Conservation (phyloP, 2,888 invertebrate species). For the Sialis lutaria region DNA sequence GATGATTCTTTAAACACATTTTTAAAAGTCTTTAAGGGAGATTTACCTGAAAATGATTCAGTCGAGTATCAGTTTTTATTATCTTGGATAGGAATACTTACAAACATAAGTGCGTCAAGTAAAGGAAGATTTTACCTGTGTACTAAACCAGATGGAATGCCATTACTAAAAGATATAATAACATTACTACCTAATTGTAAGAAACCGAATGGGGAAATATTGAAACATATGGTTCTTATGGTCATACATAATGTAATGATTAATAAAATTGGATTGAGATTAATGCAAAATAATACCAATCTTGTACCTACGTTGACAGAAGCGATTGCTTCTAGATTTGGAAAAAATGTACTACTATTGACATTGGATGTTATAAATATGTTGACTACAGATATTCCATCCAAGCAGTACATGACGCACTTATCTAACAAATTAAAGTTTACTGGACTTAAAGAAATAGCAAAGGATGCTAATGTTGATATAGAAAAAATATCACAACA, state of each 20-base stretch:
- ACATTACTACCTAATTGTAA: conserved; percentile 17
- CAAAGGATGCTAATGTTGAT: too few species aligned
- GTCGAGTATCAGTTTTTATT: conserved; percentile 23
- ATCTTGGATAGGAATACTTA: conserved; percentile 21
- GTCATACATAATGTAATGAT: conserved; percentile 24
- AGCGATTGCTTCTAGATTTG: too few species aligned
- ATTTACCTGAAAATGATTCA: background rate
- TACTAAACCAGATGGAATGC: conserved; percentile 18
- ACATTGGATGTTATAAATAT: too few species aligned
- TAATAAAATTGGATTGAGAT: conserved; percentile 19
- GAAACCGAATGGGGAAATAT: conserved; percentile 16
- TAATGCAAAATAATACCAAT: background rate
- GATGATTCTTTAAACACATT: conserved; percentile 3
- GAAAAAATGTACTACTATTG: too few species aligned
- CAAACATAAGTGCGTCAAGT: conserved; percentile 22
- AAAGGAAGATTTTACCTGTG: conserved; percentile 22
- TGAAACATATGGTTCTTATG: conserved; percentile 22
- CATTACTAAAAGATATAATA: conserved; percentile 19
- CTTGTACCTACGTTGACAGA: too few species aligned
- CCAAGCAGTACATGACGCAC: too few species aligned
- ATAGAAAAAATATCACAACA: too few species aligned
- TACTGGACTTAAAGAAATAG: too few species aligned
- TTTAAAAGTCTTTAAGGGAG: background rate
- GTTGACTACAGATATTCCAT: too few species aligned
- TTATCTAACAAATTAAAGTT: too few species aligned